Evolutionary conservation across 2,113 vertebrate genomes (phyloP).

Genomic region (Butastur rufipennis): DNA sequence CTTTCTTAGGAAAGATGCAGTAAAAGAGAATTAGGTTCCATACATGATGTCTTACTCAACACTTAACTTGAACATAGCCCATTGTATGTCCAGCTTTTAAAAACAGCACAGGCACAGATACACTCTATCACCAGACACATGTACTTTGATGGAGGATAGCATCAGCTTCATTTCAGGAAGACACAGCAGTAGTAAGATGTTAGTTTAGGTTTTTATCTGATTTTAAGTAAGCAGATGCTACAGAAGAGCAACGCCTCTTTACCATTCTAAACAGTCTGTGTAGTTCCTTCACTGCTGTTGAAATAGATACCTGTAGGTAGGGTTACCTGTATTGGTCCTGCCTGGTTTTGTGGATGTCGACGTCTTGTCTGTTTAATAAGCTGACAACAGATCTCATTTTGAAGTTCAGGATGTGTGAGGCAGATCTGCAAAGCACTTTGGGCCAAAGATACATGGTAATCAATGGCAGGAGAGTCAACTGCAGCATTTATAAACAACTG

Average conservation of each 20-base stretch:
- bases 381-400: constrained; percentile 97
- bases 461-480: constrained; percentile 94
- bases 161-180: neutral
- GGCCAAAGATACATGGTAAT: constrained; percentile 96
- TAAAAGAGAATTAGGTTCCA: neutral
- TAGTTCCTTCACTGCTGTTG: neutral
- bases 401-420: constrained; percentile 91
- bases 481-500: constrained; percentile 97
- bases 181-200: neutral
- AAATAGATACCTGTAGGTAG: neutral
- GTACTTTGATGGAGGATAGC: neutral
- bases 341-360: constrained; percentile 83
- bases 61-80: neutral
- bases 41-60: neutral
- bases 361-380: constrained; percentile 93
- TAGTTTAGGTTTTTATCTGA: neutral
- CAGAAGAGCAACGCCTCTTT: neutral
- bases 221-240: neutral
- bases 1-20: neutral
- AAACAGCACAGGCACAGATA: neutral
- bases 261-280: neutral
- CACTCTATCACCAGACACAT: neutral
- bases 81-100: neutral
- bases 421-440: constrained; percentile 96
- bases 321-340: constrained; percentile 89